Evolutionary conservation across 2,888 invertebrate species (phyloP).

Genomic region (Panzeria rudis): DNA sequence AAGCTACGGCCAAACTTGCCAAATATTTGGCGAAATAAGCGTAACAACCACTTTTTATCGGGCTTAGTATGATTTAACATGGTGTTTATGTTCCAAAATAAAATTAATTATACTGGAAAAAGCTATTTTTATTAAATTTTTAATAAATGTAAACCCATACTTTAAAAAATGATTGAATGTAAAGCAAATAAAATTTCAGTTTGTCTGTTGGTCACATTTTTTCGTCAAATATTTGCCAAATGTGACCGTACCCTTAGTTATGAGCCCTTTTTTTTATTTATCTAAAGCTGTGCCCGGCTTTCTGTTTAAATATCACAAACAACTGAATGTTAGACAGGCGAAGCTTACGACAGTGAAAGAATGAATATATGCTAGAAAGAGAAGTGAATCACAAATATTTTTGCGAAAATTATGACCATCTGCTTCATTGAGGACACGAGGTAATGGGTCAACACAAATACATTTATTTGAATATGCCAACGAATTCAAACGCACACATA

Average conservation of each 20-base stretch:
- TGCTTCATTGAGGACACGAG: conserved; percentile 65
- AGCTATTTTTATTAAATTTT: too few species aligned
- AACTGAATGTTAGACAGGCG: conserved; percentile 21
- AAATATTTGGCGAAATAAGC: too few species aligned
- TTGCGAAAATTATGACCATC: conserved; percentile 69
- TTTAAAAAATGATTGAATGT: background rate
- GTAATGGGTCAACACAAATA: conserved; percentile 61
- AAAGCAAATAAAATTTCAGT: background rate
- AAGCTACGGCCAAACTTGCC: too few species aligned
- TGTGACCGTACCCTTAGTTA: background rate
- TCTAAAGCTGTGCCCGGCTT: conserved; percentile 25
- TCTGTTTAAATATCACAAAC: conserved; percentile 34
- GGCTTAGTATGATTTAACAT: too few species aligned
- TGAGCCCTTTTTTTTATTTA: background rate
- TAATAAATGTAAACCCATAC: too few species aligned
- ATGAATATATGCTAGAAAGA: background rate
- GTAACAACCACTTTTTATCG: too few species aligned
- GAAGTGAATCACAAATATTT: conserved; percentile 54
- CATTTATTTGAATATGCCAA: conserved; percentile 53
- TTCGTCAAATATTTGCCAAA: too few species aligned
- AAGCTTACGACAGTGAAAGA: conserved; percentile 33
- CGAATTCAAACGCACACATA: conserved; percentile 1
- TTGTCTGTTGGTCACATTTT: too few species aligned
- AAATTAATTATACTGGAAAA: too few species aligned
- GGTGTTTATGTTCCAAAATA: too few species aligned